Percentiles rank a stretch among this genome's conserved stretches.
Conservation (phyloP, 1,140 invertebrate genomes). For the Dendrolimus punctatus region DNA sequence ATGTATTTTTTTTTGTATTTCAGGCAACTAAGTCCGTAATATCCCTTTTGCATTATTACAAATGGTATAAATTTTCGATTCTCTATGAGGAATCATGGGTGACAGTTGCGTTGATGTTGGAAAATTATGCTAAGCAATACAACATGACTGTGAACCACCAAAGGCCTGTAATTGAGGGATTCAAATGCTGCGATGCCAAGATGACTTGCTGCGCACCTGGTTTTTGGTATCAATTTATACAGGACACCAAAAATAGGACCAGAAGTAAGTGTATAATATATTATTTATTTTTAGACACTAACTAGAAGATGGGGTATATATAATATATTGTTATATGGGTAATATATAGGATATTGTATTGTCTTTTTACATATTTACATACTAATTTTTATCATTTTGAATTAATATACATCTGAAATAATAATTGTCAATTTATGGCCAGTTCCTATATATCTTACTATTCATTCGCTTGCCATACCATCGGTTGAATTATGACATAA, state of each 20-base stretch:
- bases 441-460: too few species aligned
- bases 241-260: constrained; percentile 90
- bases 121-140: constrained; percentile 78
- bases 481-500: too few species aligned
- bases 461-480: too few species aligned
- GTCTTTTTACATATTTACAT: too few species aligned
- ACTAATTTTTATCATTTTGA: too few species aligned
- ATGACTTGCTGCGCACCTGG: constrained; percentile 80
- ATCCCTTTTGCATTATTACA: constrained; percentile 89
- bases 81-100: constrained; percentile 88
- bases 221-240: constrained; percentile 89
- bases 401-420: too few species aligned
- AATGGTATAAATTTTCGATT: constrained; percentile 95
- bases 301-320: not conserved
- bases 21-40: constrained; percentile 95
- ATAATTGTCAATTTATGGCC: too few species aligned
- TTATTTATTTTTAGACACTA: constrained; percentile 1
- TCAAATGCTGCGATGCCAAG: constrained; percentile 83
- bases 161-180: constrained; percentile 76
- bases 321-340: too few species aligned
- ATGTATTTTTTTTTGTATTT: constrained; percentile 23
- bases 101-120: constrained; percentile 83
- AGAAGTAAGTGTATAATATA: constrained; percentile 78
- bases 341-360: too few species aligned
- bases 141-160: constrained; percentile 89